Evolutionary conservation across 2,888 invertebrate genomes (phyloP).

Genomic region (Beris chalybata): DNA sequence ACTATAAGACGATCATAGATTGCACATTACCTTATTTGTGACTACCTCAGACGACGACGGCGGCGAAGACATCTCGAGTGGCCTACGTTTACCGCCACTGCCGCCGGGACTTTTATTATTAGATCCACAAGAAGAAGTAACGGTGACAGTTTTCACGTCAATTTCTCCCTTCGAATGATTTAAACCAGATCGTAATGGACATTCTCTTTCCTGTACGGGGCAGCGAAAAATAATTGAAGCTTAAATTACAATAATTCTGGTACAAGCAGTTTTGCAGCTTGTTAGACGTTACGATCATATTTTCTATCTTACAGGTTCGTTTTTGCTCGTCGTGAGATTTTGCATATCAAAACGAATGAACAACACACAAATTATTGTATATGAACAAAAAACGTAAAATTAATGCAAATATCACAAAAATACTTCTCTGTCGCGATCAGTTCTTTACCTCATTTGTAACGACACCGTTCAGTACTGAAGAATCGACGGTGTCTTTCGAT

Average conservation of each 20-base stretch:
- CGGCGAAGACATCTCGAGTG: background rate
- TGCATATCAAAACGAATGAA: background rate
- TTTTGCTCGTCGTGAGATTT: background rate
- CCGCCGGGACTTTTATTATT: conserved; percentile 25
- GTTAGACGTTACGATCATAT: background rate
- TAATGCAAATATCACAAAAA: background rate
- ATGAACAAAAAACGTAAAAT: background rate
- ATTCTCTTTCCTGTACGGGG: conserved; percentile 13
- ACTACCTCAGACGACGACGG: conserved; percentile 1
- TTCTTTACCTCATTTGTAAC: conserved; percentile 28
- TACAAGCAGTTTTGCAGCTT: background rate
- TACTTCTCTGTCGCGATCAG: conserved; percentile 3
- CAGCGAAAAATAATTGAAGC: conserved; percentile 15
- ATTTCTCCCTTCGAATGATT: conserved; percentile 37
- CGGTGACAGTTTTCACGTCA: conserved; percentile 33
- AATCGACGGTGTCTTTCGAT: conserved; percentile 17
- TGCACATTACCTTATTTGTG: conserved; percentile 20
- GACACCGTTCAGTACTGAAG: conserved; percentile 19
- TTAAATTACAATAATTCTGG: conserved; percentile 4
- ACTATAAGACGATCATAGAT: too few species aligned
- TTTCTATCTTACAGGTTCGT: background rate
- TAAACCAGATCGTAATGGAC: conserved; percentile 32
- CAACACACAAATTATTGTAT: background rate
- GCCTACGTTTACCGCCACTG: conserved; percentile 15
- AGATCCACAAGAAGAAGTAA: conserved; percentile 3